Evolutionary conservation across 53 echinoderm and acorn worm species (phyloP).

Genomic region (Antedon mediterranea): DNA sequence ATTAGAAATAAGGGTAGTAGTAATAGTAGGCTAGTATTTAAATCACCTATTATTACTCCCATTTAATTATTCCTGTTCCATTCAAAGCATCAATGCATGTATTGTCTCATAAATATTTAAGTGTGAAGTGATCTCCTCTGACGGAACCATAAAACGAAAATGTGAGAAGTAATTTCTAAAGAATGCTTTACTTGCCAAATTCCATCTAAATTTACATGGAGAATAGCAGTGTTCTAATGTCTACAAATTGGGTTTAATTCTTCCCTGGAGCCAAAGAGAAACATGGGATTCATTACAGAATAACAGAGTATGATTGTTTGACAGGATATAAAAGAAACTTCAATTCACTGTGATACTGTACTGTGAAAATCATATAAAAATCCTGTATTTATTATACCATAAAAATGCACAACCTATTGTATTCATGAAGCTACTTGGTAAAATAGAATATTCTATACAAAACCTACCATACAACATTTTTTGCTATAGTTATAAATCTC

Average conservation of each 20-base stretch:
- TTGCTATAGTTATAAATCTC: too few relatives aligned
- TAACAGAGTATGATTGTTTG: background rate
- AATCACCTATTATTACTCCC: background rate
- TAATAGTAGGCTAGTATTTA: too few relatives aligned
- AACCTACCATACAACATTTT: too few relatives aligned
- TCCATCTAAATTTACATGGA: background rate
- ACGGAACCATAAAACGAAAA: background rate
- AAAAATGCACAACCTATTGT: too few relatives aligned
- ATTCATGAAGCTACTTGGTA: too few relatives aligned
- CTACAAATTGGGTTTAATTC: background rate
- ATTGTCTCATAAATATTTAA: background rate
- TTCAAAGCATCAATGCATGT: background rate
- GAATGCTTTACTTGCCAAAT: background rate
- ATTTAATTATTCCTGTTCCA: background rate
- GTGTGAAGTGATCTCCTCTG: too few relatives aligned
- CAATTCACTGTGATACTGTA: too few relatives aligned
- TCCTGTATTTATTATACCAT: too few relatives aligned
- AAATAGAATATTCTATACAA: too few relatives aligned
- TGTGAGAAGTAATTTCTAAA: background rate
- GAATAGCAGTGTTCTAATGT: background rate
- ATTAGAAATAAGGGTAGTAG: too few relatives aligned
- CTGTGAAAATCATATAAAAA: too few relatives aligned
- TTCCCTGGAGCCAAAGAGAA: background rate
- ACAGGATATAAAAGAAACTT: too few relatives aligned
- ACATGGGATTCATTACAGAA: background rate